Percentiles rank a stretch among this genome's conserved stretches.
These are phyloP conservation scores for Oscheius sp. DNA, from an alignment of 2,888 invertebrate genomes.

Conservation along the genomic window DNA sequence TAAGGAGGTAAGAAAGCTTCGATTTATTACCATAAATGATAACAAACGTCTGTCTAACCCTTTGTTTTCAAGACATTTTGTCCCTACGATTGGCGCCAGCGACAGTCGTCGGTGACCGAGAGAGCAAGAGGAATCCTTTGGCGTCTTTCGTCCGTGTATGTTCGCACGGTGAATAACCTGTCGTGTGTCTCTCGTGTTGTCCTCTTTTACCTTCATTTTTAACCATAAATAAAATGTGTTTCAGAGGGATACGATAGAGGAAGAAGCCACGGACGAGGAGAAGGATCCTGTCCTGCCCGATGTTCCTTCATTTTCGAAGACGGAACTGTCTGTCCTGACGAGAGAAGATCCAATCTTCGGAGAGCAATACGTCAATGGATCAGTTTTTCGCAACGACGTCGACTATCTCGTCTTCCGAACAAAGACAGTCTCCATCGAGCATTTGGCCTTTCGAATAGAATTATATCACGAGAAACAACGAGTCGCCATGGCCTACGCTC, in stretches of 20 bases:
- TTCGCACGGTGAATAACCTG: conserved; percentile 12
- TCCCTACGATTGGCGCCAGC: conserved; percentile 7
- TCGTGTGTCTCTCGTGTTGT: conserved; percentile 10
- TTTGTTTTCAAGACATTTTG: conserved; percentile 14
- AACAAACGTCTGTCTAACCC: too few species aligned
- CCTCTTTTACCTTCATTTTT: not conserved
- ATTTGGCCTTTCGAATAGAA: conserved; percentile 62
- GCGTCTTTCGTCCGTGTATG: conserved; percentile 34
- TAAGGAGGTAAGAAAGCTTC: conserved; percentile 56
- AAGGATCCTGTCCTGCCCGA: conserved; percentile 44
- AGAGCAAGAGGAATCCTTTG: conserved; percentile 19
- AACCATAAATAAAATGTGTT: not conserved
- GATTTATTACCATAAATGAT: too few species aligned
- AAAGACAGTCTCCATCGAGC: conserved; percentile 65
- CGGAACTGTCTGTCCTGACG: conserved; percentile 60
- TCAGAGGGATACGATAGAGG: conserved; percentile 51
- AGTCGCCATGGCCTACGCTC: conserved; percentile 51
- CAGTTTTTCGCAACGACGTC: conserved; percentile 60
- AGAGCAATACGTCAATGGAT: conserved; percentile 60
- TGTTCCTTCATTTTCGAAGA: conserved; percentile 56
- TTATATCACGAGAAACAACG: conserved; percentile 51
- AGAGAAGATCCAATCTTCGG: conserved; percentile 62
- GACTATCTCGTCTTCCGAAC: conserved; percentile 69
- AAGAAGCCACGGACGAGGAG: conserved; percentile 36
- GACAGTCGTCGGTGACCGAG: not conserved